phyloP scores from a whole-genome alignment of 1,140 invertebrate species.

The Drosophila orosa region DNA sequence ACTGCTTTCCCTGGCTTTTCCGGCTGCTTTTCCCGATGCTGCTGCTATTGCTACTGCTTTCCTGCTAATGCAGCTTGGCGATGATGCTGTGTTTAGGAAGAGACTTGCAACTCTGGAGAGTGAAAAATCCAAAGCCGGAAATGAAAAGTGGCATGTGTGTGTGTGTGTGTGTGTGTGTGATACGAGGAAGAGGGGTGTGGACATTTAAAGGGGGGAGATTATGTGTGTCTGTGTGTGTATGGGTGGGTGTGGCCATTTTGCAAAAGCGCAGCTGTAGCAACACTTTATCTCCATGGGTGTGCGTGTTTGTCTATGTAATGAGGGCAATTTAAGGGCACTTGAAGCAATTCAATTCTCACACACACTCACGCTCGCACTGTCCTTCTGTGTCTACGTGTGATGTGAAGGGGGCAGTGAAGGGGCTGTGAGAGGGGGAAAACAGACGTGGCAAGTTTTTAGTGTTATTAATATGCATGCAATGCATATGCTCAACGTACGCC shows the following conservation, averaged over 20 bases:
- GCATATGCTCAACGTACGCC: slow-evolving; percentile 52
- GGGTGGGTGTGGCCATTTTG: slow-evolving; percentile 58
- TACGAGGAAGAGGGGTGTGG: slow-evolving; percentile 3
- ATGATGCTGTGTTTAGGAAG: slow-evolving; percentile 47
- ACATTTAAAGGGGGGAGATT: slow-evolving; percentile 7
- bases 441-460: slow-evolving; percentile 72
- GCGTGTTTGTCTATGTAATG: slow-evolving; percentile 77
- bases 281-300: slow-evolving; percentile 58
- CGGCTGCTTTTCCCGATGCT: slow-evolving; percentile 17
- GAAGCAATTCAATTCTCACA: slow-evolving; percentile 79
- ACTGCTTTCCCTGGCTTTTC: slow-evolving; percentile 29
- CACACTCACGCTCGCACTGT: slow-evolving; percentile 54
- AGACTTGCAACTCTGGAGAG: slow-evolving; percentile 28
- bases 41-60: slow-evolving; percentile 27
- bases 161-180: slow-evolving; percentile 15
- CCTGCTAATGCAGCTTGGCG: slow-evolving; percentile 43
- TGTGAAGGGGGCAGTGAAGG: not conserved
- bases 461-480: slow-evolving; percentile 78
- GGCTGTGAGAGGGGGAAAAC: not conserved
- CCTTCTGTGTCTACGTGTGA: slow-evolving; percentile 41
- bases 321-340: slow-evolving; percentile 79
- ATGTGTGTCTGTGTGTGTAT: slow-evolving; percentile 9
- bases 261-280: slow-evolving; percentile 75
- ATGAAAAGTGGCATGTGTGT: slow-evolving; percentile 69
- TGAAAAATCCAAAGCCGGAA: slow-evolving; percentile 67